Evolutionary conservation across 2,797 vertebrate genomes (phyloP).

Genomic region (Zenarchopterus dispar): DNA sequence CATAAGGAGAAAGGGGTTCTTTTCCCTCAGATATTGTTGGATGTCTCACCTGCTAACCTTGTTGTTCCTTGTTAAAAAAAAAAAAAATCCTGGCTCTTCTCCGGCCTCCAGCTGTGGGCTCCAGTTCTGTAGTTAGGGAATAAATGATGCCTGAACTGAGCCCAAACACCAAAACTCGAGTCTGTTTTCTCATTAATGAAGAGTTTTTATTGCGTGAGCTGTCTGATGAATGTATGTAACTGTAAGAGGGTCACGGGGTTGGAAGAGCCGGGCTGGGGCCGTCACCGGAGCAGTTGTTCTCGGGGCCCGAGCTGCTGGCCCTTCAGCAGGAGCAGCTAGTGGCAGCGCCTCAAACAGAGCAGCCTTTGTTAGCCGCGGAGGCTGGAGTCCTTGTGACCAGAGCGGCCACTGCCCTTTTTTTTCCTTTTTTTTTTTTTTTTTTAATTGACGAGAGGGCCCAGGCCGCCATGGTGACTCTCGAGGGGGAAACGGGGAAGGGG

Average conservation of each 20-base stretch:
- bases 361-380: slow-evolving; percentile 79
- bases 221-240: background rate
- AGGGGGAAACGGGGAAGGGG: slow-evolving; percentile 9
- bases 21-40: too few relatives aligned
- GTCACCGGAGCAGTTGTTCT: slow-evolving; percentile 58
- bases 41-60: too few relatives aligned
- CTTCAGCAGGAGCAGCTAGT: background rate
- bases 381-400: slow-evolving; percentile 77
- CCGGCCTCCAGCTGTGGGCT: too few relatives aligned
- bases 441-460: slow-evolving; percentile 51
- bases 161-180: too few relatives aligned
- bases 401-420: slow-evolving; percentile 70
- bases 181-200: too few relatives aligned
- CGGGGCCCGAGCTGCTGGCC: slow-evolving; percentile 51
- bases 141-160: too few relatives aligned
- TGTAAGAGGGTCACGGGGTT: background rate
- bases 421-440: slow-evolving; percentile 68
- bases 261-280: slow-evolving; percentile 18
- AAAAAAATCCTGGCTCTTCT: too few relatives aligned
- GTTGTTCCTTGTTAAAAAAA: too few relatives aligned
- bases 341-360: slow-evolving; percentile 70
- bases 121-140: too few relatives aligned
- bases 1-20: too few relatives aligned
- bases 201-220: too few relatives aligned
- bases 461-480: slow-evolving; percentile 47